A percentile compares a stretch with the other conserved stretches of the same genome.
Evolutionary conservation across 1,140 invertebrate species (phyloP).

Genomic region (Rhagoletis pomonella): DNA sequence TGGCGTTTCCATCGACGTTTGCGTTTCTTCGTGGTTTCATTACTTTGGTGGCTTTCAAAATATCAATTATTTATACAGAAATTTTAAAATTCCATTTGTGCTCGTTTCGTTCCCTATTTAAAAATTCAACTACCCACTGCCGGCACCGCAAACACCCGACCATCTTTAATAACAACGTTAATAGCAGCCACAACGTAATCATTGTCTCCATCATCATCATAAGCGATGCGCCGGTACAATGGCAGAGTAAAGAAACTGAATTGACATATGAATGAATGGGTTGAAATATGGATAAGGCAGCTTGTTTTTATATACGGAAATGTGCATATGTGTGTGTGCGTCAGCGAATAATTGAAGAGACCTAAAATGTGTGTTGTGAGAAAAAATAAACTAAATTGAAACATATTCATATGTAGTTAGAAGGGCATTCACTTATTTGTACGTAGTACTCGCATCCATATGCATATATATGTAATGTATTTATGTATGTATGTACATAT

Average conservation of each 20-base stretch:
- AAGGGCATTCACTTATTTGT: neutral
- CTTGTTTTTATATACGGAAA: neutral
- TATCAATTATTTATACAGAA: slow-evolving; percentile 59
- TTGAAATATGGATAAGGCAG: slow-evolving; percentile 22
- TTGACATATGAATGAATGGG: slow-evolving; percentile 49
- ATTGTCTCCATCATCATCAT: slow-evolving; percentile 21
- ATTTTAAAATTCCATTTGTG: slow-evolving; percentile 58
- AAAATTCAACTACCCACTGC: slow-evolving; percentile 2
- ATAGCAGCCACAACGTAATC: slow-evolving; percentile 26
- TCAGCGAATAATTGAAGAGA: slow-evolving; percentile 17
- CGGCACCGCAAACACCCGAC: slow-evolving; percentile 32
- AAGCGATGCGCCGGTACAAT: slow-evolving; percentile 1
- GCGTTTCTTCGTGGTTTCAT: neutral
- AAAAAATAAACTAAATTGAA: slow-evolving; percentile 21
- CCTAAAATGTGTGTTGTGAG: slow-evolving; percentile 28
- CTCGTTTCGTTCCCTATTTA: slow-evolving; percentile 46
- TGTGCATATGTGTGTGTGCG: neutral
- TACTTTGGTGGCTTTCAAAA: slow-evolving; percentile 39
- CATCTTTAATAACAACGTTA: neutral
- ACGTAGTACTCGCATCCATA: neutral
- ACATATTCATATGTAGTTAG: neutral
- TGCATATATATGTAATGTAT: neutral
- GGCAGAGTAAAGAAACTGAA: slow-evolving; percentile 33
- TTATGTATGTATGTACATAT: neutral
- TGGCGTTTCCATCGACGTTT: slow-evolving; percentile 10